These are phyloP conservation scores for Drosophila robusta DNA, from an alignment of 2,888 invertebrate species.

Conservation along the genomic window DNA sequence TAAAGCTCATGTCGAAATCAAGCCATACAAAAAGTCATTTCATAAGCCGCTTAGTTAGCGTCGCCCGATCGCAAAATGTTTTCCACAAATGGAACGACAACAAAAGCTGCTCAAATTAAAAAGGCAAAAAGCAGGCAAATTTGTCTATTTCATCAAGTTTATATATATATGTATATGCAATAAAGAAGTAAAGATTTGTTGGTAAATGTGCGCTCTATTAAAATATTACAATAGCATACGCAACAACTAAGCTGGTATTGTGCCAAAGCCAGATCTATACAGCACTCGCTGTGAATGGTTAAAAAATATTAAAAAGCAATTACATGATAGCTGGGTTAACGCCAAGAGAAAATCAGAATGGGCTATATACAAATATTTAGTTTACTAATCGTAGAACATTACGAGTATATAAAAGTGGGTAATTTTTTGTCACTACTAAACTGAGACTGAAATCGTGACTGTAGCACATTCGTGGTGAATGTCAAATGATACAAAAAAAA, in stretches of 20 bases:
- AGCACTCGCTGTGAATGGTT: conserved; percentile 12
- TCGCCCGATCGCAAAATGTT: conserved; percentile 12
- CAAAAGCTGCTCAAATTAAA: conserved; percentile 67
- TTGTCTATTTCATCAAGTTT: conserved; percentile 39
- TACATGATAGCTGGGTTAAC: conserved; percentile 1
- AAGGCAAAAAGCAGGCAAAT: conserved; percentile 63
- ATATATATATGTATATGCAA: conserved; percentile 2
- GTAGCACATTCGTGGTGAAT: neutral
- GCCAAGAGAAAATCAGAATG: no score
- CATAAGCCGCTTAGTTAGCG: conserved; percentile 47
- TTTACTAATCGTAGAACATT: neutral
- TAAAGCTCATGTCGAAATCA: conserved; percentile 40
- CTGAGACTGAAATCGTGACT: conserved; percentile 3
- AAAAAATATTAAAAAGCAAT: conserved; percentile 16
- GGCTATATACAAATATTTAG: no score
- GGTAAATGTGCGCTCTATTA: conserved; percentile 36
- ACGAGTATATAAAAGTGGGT: neutral
- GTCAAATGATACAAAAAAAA: conserved; percentile 27
- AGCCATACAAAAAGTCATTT: conserved; percentile 35
- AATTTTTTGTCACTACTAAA: neutral
- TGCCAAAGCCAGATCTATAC: neutral
- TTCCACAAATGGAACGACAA: conserved; percentile 40
- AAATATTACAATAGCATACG: conserved; percentile 3
- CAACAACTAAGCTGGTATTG: conserved; percentile 11
- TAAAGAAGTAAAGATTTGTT: conserved; percentile 6